These are phyloP conservation scores for Dermolepida albohirtum DNA, from an alignment of 2,888 invertebrate species.

Conservation along the genomic window DNA sequence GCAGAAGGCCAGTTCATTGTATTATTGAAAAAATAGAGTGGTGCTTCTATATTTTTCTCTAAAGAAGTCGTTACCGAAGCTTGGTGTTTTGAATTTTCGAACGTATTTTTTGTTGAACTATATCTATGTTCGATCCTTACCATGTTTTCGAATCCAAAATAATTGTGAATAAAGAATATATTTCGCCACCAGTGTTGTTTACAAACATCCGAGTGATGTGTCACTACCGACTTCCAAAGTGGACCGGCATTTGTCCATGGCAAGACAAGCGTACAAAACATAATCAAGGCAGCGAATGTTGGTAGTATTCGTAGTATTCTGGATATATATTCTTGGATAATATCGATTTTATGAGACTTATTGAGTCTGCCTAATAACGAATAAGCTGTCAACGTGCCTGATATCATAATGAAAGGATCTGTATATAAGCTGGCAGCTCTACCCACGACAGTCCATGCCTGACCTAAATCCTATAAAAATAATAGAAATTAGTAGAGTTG, in stretches of 20 bases:
- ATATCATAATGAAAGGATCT: conserved; percentile 78
- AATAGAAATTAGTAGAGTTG: conserved; percentile 30
- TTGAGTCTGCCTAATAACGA: conserved; percentile 72
- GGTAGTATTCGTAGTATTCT: conserved; percentile 74
- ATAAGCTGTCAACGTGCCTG: conserved; percentile 75
- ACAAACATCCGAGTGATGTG: conserved; percentile 75
- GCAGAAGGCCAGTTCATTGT: too few relatives aligned
- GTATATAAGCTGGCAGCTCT: conserved; percentile 78
- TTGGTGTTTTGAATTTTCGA: too few relatives aligned
- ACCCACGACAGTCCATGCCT: conserved; percentile 75
- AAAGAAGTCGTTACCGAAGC: too few relatives aligned
- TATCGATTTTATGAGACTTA: conserved; percentile 68
- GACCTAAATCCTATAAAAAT: conserved; percentile 67
- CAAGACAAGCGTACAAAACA: conserved; percentile 76
- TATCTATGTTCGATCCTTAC: conserved; percentile 58
- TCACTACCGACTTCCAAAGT: conserved; percentile 77
- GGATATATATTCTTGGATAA: conserved; percentile 73
- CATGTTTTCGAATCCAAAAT: conserved; percentile 79
- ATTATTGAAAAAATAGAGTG: too few relatives aligned
- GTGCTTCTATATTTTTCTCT: too few relatives aligned
- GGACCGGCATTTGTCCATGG: conserved; percentile 75
- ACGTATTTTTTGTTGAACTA: too few relatives aligned
- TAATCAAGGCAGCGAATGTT: conserved; percentile 72
- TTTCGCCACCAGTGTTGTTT: conserved; percentile 79
- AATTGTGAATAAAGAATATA: conserved; percentile 78